These are phyloP conservation scores for Eublepharis macularius DNA, from an alignment of 2,113 vertebrate species.

Conservation along the genomic window DNA sequence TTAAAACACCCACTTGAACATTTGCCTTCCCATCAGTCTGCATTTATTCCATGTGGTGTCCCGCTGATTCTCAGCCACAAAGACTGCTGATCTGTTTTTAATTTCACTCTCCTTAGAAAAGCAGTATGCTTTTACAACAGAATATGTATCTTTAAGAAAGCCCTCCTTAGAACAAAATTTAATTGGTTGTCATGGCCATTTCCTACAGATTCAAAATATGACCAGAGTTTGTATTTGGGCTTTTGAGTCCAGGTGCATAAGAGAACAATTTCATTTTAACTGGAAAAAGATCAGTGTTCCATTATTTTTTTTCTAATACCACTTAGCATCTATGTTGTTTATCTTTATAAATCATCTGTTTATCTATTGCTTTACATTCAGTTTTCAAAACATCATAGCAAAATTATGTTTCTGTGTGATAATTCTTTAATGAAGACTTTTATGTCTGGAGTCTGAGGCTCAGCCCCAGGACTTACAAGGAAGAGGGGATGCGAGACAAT, in stretches of 20 bases:
- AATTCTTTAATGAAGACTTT: conserved; percentile 12
- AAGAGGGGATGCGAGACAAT: too few relatives aligned
- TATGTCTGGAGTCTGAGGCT: too few relatives aligned
- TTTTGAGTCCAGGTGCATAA: background rate
- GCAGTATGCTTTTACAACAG: conserved; percentile 20
- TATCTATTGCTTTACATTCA: background rate
- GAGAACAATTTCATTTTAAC: background rate
- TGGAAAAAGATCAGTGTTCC: background rate
- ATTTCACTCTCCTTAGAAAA: conserved; percentile 17
- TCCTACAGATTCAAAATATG: conserved; percentile 5
- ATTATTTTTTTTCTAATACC: background rate
- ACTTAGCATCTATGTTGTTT: background rate
- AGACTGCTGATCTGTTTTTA: conserved; percentile 35
- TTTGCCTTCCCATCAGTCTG: conserved; percentile 9
- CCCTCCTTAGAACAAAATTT: conserved; percentile 17
- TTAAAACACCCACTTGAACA: background rate
- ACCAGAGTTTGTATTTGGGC: conserved; percentile 1
- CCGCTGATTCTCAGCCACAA: background rate
- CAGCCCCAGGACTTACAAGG: too few relatives aligned
- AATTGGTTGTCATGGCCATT: background rate
- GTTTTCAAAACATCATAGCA: background rate
- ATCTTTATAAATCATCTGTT: background rate
- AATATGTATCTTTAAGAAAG: conserved; percentile 15
- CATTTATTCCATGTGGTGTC: background rate
- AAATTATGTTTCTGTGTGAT: background rate